Base-by-base conservation (phyloP, 92 coral and sea anemone genomes). In the Epizoanthus stellaris region DNA sequence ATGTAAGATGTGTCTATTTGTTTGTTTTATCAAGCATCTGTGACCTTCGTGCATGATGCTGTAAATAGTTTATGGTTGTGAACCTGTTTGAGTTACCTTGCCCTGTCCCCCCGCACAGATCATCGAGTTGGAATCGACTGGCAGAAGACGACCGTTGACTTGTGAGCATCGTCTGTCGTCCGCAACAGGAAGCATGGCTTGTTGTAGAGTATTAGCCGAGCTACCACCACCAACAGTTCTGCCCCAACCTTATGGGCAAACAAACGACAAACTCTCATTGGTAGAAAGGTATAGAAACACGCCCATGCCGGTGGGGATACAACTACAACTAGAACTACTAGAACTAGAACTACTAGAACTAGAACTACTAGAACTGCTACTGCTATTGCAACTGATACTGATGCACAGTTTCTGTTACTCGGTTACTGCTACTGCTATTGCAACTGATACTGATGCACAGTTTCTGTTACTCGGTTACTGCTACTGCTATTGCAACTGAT, bases 31-130 rank as follows among this genome's bases (percentile, higher is more conserved):
- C 52, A 45, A 45, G 10, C 49, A 30, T 30, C 1, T 30, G 36
- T 43, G 49, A 43, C 8, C 1, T 45, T 45, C 52, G 52, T 10
- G 52, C 9, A 7, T 45, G 52, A 45, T 45, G 10, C 9, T 45
- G 52, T 45, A 45, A 45, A 45, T 45, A 7, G 52, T 45, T 45
- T 1, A 10, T 45, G 10, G 52, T 45, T 45, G 9, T 5, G 10
- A 45, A 45, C 36, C 1, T 45, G 52, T 45, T 45, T 10, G 7
- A 45, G 10, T 30, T 76, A 76, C 82, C 82, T 76, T 76, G 40
- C 77, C 85, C 42, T 86, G 89, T 47, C 79, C 89, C 54, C 89
- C 89, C 4, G 89, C 89, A 23, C 89, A 86, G 85, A 86, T 77
- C 89, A 86, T 86, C 56, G 57, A 43, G n/a, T 4, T 54, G 39